Evolutionary conservation across 2,888 invertebrate species (phyloP), one percentile per base, ranked within the genome.

Genomic region (Dryococelus australis): DNA sequence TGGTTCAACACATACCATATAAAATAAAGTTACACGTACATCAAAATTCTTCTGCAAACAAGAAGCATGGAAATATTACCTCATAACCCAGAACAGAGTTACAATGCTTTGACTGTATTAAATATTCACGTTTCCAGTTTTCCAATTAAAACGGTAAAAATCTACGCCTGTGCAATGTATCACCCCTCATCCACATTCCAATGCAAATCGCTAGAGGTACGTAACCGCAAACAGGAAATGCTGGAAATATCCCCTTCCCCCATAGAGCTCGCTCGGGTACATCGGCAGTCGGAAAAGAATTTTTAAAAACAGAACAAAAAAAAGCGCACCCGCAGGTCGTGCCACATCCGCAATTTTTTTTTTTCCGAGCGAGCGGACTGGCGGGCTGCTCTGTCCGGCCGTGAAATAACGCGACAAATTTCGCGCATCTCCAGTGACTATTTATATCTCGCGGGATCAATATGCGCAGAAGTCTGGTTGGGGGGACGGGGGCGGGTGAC

Each of bases 351-450:
- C 65, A 47, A 6, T 47, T 47, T 47, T 65, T 65, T 20, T 20
- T 65, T 65, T 20, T 20, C 24, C 65, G 24, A 65, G n/a, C 65
- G 24, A 24, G 24, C 20, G 65, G 24, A 8, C 65, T n/a, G 65
- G 24, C 20, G 65, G 24, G n/a, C 65, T n/a, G 65, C 65, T 65
- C 65, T 65, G 65, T n/a, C n/a, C 65, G 65, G 65, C 65, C 65
- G 65, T 65, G 65, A 65, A 65, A 65, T 65, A 65, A 65, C 65
- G 65, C 65, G 65, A 65, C 65, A 65, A 65, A 65, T 65, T 65
- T 65, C 65, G 65, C 65, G 65, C 65, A 65, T 65, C 65, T 65
- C 65, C 12, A 65, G 65, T n/a, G 65, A 65, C 65, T 65, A 65
- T 65, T 65, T n/a, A 65, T 65, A 65, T 65, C n/a, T 65, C 24